A percentile compares a stretch with the other conserved stretches of the same genome.
phyloP scores from a whole-genome alignment of 2,888 invertebrate species.

The Entomobrya multifasciata region DNA sequence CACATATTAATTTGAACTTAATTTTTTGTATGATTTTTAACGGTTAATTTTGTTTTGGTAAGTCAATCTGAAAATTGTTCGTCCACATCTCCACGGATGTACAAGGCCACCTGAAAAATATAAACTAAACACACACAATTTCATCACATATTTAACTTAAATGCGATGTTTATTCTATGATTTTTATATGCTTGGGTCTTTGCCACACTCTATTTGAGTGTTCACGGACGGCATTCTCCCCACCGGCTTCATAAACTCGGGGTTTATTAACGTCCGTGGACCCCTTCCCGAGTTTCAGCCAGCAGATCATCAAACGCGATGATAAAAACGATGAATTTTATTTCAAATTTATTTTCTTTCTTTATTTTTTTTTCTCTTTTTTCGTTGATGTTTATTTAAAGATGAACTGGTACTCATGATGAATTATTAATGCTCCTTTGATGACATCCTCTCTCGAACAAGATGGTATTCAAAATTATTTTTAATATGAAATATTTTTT shows the following conservation, averaged over 20 bases:
- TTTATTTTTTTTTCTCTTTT: constrained; percentile 47
- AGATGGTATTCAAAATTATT: no score
- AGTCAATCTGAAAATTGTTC: no score
- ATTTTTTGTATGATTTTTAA: no score
- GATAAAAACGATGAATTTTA: no score
- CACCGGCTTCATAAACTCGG: constrained; percentile 75
- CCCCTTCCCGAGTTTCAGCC: constrained; percentile 79
- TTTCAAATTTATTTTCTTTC: not conserved
- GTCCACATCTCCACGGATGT: no score
- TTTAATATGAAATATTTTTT: no score
- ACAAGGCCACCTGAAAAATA: not conserved
- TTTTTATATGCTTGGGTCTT: constrained; percentile 79
- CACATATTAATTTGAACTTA: no score
- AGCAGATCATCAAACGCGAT: constrained; percentile 72
- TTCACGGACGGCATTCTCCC: constrained; percentile 78
- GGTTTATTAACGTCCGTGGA: constrained; percentile 79
- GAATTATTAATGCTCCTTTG: no score
- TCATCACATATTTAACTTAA: not conserved
- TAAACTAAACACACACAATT: not conserved
- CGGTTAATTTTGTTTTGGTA: no score
- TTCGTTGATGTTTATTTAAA: not conserved
- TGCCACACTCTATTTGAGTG: constrained; percentile 76
- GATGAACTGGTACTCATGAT: no score
- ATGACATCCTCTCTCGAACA: no score
- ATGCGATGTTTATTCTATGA: not conserved